Evolutionary conservation across 2,888 invertebrate genomes (phyloP).

Genomic region (Auanema sp.): DNA sequence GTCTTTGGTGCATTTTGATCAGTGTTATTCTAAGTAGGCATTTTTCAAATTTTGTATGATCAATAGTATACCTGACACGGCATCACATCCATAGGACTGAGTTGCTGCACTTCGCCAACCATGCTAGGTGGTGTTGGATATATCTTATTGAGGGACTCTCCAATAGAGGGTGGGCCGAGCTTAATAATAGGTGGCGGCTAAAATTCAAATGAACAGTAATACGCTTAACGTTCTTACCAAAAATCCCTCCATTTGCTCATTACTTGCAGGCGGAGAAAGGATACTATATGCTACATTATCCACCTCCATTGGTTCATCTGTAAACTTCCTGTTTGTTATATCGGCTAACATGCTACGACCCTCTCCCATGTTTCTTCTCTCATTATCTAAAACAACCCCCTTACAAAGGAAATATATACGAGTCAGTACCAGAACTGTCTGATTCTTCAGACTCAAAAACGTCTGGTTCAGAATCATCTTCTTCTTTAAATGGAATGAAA

Average conservation of each 20-base stretch:
- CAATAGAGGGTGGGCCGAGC: conserved; percentile 38
- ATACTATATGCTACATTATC: conserved; percentile 24
- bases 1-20: too few species aligned
- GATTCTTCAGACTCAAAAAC: too few species aligned
- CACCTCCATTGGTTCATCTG: conserved; percentile 13
- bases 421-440: too few species aligned
- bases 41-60: too few species aligned
- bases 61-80: too few species aligned
- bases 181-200: conserved; percentile 7
- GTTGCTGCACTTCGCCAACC: conserved; percentile 25
- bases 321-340: not conserved
- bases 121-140: conserved; percentile 63
- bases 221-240: conserved; percentile 4
- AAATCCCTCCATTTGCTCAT: conserved; percentile 28
- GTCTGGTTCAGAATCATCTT: too few species aligned
- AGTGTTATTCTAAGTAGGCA: too few species aligned
- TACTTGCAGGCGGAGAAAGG: conserved; percentile 61
- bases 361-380: not conserved
- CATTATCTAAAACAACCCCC: not conserved
- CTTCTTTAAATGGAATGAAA: too few species aligned
- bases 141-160: conserved; percentile 48
- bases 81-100: conserved; percentile 19
- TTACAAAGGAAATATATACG: too few species aligned
- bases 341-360: conserved; percentile 1
- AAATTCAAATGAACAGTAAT: not conserved